Percentiles rank a stretch among this genome's conserved stretches.
These are phyloP conservation scores for Fratercula arctica DNA, from an alignment of 2,797 vertebrate species.

Conservation along the genomic window DNA sequence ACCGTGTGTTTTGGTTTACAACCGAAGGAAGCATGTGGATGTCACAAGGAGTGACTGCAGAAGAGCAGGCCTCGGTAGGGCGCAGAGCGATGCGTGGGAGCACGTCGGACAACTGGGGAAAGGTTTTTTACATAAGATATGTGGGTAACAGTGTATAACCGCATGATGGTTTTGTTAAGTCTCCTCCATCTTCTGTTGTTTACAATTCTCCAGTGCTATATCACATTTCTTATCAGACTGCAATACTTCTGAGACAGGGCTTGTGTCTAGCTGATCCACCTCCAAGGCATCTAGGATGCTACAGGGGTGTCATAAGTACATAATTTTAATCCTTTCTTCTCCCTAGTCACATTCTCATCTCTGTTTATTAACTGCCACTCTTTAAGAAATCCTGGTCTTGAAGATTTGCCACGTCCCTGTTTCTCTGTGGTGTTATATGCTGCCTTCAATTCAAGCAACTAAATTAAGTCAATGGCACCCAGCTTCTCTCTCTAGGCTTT, in stretches of 20 bases:
- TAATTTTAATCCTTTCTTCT: conserved; percentile 17
- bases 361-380: conserved; percentile 14
- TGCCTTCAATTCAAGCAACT: conserved; percentile 36
- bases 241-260: not conserved
- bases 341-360: not conserved
- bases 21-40: not conserved
- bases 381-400: not conserved
- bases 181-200: not conserved
- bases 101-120: not conserved
- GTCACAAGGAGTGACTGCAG: not conserved
- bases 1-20: not conserved
- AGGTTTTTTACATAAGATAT: not conserved
- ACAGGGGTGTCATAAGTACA: not conserved
- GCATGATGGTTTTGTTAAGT: not conserved
- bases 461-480: conserved; percentile 58
- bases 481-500: conserved; percentile 51
- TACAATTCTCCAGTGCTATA: not conserved
- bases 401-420: not conserved
- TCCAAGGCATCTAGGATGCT: not conserved
- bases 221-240: not conserved
- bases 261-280: not conserved
- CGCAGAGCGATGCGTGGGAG: not conserved
- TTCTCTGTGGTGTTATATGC: not conserved
- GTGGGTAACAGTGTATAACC: not conserved
- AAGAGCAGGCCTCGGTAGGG: not conserved